Percentiles rank a stretch among this genome's conserved stretches.
Evolutionary conservation across 2,888 invertebrate species (phyloP).

Genomic region (Heliconius charithonia): DNA sequence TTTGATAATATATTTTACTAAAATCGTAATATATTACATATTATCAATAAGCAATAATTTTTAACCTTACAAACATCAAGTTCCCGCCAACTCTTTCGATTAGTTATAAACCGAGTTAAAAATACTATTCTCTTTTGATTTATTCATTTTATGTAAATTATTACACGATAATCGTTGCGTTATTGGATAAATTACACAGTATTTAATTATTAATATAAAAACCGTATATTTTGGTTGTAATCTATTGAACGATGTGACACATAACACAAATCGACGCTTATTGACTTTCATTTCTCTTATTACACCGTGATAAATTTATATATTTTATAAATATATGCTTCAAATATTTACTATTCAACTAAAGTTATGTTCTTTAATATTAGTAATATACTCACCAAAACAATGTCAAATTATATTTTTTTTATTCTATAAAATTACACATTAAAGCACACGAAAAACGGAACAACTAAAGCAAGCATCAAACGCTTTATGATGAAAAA

Average conservation of each 20-base stretch:
- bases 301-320: conserved; percentile 41
- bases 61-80: conserved; percentile 47
- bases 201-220: conserved; percentile 1
- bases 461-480: conserved; percentile 73
- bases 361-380: conserved; percentile 23
- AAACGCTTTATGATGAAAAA: conserved; percentile 74
- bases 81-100: conserved; percentile 63
- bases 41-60: conserved; percentile 23
- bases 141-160: not conserved
- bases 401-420: conserved; percentile 66
- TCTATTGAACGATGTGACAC: conserved; percentile 25
- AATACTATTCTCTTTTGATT: not conserved
- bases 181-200: not conserved
- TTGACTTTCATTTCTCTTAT: conserved; percentile 50
- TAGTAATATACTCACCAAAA: conserved; percentile 72
- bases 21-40: not conserved
- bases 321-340: conserved; percentile 41
- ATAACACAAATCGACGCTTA: conserved; percentile 56
- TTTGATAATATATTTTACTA: conserved; percentile 18
- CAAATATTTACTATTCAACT: conserved; percentile 33
- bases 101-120: not conserved
- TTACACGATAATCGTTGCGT: not conserved
- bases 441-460: conserved; percentile 70
- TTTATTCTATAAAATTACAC: conserved; percentile 58
- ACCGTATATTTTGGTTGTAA: conserved; percentile 5